Evolutionary conservation across 2,888 invertebrate species (phyloP).

Genomic region (Heteromurus nitidus): DNA sequence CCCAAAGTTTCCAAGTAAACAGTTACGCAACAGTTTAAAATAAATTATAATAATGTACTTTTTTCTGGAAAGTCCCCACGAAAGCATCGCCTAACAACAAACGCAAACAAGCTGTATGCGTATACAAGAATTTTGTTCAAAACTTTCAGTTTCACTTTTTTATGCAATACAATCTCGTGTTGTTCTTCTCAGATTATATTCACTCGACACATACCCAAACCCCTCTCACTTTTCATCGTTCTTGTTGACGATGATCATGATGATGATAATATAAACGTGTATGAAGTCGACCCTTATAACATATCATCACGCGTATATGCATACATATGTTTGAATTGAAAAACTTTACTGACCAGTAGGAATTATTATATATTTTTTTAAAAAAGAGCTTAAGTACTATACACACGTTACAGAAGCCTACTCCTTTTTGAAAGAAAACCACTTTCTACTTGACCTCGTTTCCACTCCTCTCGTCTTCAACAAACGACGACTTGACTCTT

Average conservation of each 20-base stretch:
- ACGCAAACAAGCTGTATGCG: not conserved
- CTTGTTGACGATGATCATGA: not conserved
- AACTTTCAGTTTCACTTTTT: conserved; percentile 44
- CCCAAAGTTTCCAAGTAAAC: no score
- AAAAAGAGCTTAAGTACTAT: no score
- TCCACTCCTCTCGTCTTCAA: not conserved
- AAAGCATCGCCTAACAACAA: not conserved
- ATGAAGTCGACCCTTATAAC: no score
- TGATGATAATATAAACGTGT: no score
- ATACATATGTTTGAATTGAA: no score
- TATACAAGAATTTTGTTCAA: not conserved
- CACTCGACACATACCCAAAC: not conserved
- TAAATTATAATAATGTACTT: no score
- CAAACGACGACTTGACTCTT: no score
- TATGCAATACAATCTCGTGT: conserved; percentile 20
- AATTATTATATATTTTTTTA: no score
- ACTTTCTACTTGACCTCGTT: conserved; percentile 45
- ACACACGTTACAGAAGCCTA: not conserved
- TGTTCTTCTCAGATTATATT: not conserved
- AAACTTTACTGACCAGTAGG: conserved; percentile 25
- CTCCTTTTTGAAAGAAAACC: conserved; percentile 1
- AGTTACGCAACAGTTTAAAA: not conserved
- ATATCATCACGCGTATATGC: not conserved
- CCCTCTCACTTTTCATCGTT: conserved; percentile 13
- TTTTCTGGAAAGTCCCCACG: not conserved